Evolutionary conservation across 2,888 invertebrate genomes (phyloP), one percentile per base, ranked within the genome.

Genomic region (Pyrrhosoma nymphula): DNA sequence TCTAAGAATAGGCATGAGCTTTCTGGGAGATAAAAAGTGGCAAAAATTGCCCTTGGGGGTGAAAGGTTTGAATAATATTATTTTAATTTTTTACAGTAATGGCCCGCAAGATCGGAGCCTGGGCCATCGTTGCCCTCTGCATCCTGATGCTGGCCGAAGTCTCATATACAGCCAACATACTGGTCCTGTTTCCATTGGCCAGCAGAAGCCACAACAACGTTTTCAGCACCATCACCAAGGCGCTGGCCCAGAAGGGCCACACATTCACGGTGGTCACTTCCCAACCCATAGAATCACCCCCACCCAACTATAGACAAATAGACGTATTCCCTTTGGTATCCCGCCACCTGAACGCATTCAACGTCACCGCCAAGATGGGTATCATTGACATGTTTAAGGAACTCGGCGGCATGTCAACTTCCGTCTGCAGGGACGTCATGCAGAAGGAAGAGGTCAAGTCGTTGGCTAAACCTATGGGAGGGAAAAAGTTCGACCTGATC

Each of bases 401-500:
- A 23, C 95, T 96, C n/a, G 95, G 95, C 20, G 96, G 95, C 88
- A 95, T 96, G n/a, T 95, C 95, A 23, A 95, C 95, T 8, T 95
- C 60, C 95, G 95, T 90, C 95, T 96, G 20, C 96, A 95, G 95
- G 95, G 82, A 69, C 30, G 82, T 20, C 30, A 95, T 35, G 95
- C 95, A n/a, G n/a, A 95, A 16, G 82, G 95, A 18, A 88, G 96
- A 95, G 95, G 96, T 96, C 30, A 95, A 95, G 56, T 75, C 95
- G 6, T 26, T 96, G 23, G 90, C 96, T 3, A 95, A 47, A 16
- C n/a, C 39, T 18, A 75, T 96, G n/a, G 89, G 23, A 0, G 63
- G 39, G 35, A 96, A 97, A 95, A 96, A 96, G n/a, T 97, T 97
- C 95, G 97, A 97, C 96, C 96, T 97, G 18, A 97, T 97, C 3